Base-by-base conservation (phyloP, 2,113 vertebrate genomes). In the Solenodon paradoxus region DNA sequence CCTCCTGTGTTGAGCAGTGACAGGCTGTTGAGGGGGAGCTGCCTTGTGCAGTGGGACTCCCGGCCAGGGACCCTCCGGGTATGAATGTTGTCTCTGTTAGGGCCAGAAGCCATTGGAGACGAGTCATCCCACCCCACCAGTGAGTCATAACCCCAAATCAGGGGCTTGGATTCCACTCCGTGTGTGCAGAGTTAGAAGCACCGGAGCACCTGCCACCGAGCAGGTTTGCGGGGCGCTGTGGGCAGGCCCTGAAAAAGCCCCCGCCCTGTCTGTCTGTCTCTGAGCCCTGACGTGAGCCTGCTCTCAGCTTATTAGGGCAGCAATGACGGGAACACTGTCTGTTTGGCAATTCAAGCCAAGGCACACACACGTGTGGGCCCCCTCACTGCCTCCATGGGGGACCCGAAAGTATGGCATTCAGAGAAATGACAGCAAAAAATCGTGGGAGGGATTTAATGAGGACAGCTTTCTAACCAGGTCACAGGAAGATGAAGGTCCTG, bases 81-180 rank as follows among this genome's bases (percentile, higher is more conserved):
- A 59, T 63, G 57, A 79, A 45, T 64, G 45, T 47, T 74, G 20
- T 63, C 57, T 72, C 74, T 77, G 59, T 80, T 98, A 97, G 95
- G 96, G 95, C 91, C 93, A 64, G 32, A 87, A 89, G 10, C 92
- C 40, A 95, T 87, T 40, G 91, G 84, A 93, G n/a, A 95, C 68
- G 38, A 78, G 19, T n/a, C 16, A 38, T 24, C 57, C 63, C 22
- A 45, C 35, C 26, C 42, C 35, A 8, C 22, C 49, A 68, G 51
- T 32, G 74, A 47, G 16, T 38, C 35, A 3, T 63, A 40, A 68
- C 53, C 61, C 32, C 28, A 7, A 20, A 55, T 45, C 53, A n/a
- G 71, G 35, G 53, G 40, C 16, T 78, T 38, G 30, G 40, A 49
- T 55, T 47, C 26, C 20, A 28, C 51, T 79, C 49, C 72, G 28